These are phyloP conservation scores for Neostethus bicornis DNA, from an alignment of 2,797 vertebrate genomes.

Conservation along the genomic window DNA sequence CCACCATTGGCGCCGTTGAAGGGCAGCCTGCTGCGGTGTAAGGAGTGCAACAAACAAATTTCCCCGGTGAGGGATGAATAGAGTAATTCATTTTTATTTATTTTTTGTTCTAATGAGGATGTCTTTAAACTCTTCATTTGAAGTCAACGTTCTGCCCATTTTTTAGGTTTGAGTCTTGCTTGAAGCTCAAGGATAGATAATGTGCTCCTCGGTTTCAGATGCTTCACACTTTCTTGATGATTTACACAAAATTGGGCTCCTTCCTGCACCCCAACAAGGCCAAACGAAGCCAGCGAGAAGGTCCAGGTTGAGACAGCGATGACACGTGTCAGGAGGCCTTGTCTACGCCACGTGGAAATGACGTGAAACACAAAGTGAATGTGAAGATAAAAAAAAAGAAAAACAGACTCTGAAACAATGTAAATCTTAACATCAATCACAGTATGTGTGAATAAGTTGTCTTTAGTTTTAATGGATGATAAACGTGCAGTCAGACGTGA, in stretches of 20 bases:
- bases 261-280: slow-evolving; percentile 45
- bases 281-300: slow-evolving; percentile 47
- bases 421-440: slow-evolving; percentile 3
- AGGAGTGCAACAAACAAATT: no score
- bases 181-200: slow-evolving; percentile 49
- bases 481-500: slow-evolving; percentile 59
- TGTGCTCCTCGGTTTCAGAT: slow-evolving; percentile 52
- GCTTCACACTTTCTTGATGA: slow-evolving; percentile 47
- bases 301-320: slow-evolving; percentile 55
- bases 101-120: no score
- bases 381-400: slow-evolving; percentile 30
- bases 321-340: slow-evolving; percentile 63
- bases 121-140: slow-evolving; percentile 49
- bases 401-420: slow-evolving; percentile 1
- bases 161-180: slow-evolving; percentile 44
- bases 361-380: slow-evolving; percentile 66
- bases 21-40: no score
- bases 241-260: slow-evolving; percentile 42
- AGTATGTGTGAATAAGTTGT: slow-evolving; percentile 14
- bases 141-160: slow-evolving; percentile 52
- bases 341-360: slow-evolving; percentile 61
- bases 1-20: no score
- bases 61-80: no score
- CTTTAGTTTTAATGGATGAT: slow-evolving; percentile 36
- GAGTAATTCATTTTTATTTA: no score